phyloP scores from a whole-genome alignment of 2,113 vertebrate genomes.

The Anarhynchus alexandrinus region DNA sequence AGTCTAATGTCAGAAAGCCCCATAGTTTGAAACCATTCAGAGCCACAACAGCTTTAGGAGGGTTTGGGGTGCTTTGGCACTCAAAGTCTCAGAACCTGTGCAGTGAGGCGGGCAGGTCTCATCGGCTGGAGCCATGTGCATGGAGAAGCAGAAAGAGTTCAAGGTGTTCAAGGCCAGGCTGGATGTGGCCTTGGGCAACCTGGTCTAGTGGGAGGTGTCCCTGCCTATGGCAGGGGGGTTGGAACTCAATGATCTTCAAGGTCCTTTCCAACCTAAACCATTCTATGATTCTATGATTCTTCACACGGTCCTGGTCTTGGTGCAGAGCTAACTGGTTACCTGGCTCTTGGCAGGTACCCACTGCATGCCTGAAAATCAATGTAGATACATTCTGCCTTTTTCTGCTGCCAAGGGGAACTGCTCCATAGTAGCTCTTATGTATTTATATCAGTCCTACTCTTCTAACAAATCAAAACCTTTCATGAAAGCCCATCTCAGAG shows the following conservation, averaged over 20 bases:
- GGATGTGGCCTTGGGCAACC: too few species aligned
- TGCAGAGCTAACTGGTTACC: neutral
- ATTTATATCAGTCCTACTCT: neutral
- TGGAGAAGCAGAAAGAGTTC: neutral
- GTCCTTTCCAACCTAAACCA: too few species aligned
- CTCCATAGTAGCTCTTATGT: neutral
- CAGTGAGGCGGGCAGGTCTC: too few species aligned
- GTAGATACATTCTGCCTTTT: neutral
- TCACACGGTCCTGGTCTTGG: neutral
- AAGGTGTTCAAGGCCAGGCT: too few species aligned
- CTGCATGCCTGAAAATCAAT: neutral
- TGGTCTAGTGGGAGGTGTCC: too few species aligned
- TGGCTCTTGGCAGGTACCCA: fast-evolving
- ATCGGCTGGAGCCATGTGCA: neutral
- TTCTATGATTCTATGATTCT: too few species aligned
- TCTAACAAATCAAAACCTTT: neutral
- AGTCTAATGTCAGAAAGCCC: neutral
- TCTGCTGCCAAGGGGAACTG: neutral
- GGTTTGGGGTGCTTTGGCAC: neutral
- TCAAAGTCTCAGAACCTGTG: neutral
- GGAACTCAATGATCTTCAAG: too few species aligned
- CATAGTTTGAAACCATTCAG: neutral
- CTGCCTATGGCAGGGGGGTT: too few species aligned
- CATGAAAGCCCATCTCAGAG: neutral
- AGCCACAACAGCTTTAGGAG: neutral